A percentile compares a stretch with the other conserved stretches of the same genome.
Conservation (phyloP, 2,888 invertebrate genomes). For the Neoscelio sp. region DNA sequence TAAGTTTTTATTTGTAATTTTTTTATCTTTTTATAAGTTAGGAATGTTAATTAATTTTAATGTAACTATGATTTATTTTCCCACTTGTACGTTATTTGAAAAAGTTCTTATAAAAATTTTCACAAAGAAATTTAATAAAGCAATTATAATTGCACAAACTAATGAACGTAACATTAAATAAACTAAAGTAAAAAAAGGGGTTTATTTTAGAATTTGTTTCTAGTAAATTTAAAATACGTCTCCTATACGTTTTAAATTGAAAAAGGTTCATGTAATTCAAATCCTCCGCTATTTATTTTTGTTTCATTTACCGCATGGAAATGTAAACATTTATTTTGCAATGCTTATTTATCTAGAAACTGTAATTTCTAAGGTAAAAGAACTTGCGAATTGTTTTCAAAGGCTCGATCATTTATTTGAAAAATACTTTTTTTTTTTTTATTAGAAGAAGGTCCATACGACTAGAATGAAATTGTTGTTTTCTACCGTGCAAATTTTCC, state of each 20-base stretch:
- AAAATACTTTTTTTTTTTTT: too few species aligned
- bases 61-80: conserved; percentile 20
- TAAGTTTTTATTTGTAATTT: conserved; percentile 34
- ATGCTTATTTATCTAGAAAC: conserved; percentile 5
- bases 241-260: too few species aligned
- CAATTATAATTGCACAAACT: conserved; percentile 11
- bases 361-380: conserved; percentile 8
- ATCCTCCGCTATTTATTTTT: conserved; percentile 1
- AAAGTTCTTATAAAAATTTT: conserved; percentile 13
- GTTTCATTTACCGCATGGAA: conserved; percentile 6
- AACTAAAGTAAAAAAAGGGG: too few species aligned
- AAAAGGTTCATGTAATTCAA: conserved; percentile 2
- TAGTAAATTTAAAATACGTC: too few species aligned
- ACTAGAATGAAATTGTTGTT: too few species aligned
- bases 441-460: too few species aligned
- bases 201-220: too few species aligned
- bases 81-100: not conserved
- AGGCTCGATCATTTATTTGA: too few species aligned
- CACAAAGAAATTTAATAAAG: conserved; percentile 8
- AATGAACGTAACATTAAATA: too few species aligned
- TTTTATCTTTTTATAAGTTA: conserved; percentile 32
- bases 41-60: conserved; percentile 22
- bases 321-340: conserved; percentile 12
- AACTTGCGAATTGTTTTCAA: too few species aligned
- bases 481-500: too few species aligned